Percentiles rank a stretch among this genome's conserved stretches.
Evolutionary conservation across 64 coral and sea anemone species (phyloP).

Genomic region (Hydrozoanthus tunicans): DNA sequence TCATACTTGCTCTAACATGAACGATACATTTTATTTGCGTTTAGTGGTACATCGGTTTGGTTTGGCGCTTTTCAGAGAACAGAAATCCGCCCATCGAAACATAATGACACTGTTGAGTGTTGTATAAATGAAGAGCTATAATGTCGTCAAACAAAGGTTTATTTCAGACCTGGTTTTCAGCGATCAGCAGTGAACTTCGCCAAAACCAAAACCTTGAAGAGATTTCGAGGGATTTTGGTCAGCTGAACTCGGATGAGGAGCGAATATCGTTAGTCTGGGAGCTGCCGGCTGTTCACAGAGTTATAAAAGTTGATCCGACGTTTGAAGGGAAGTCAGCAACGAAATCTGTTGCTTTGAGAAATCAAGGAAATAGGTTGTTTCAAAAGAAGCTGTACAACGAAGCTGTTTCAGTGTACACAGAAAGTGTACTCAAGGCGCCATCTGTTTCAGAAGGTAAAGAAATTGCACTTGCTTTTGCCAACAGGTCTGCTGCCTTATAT

Average conservation of each 20-base stretch:
- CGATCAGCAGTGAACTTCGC: conserved; percentile 45
- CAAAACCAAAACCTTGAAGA: conserved; percentile 24
- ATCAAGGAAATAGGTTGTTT: conserved; percentile 83
- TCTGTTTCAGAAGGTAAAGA: conserved; percentile 35
- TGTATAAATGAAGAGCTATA: neutral
- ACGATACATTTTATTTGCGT: too few species aligned
- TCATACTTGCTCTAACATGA: too few species aligned
- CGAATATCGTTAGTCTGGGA: conserved; percentile 69
- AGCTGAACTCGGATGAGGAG: conserved; percentile 69
- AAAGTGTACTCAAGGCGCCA: conserved; percentile 73
- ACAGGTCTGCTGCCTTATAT: conserved; percentile 86
- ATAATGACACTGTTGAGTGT: neutral
- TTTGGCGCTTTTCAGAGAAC: too few species aligned
- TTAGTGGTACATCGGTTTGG: too few species aligned
- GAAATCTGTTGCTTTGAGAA: conserved; percentile 58
- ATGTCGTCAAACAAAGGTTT: conserved; percentile 10
- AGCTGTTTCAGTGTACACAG: conserved; percentile 71
- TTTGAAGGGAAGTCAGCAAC: conserved; percentile 61
- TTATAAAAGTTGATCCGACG: conserved; percentile 51
- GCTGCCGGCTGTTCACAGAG: conserved; percentile 56
- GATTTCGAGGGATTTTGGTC: conserved; percentile 67
- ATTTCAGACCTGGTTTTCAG: conserved; percentile 31
- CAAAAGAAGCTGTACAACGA: conserved; percentile 62
- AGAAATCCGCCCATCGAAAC: too few species aligned
- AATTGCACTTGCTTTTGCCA: conserved; percentile 83